Evolutionary conservation across 2,888 invertebrate genomes (phyloP).

Genomic region (Liposcelis brunnea): DNA sequence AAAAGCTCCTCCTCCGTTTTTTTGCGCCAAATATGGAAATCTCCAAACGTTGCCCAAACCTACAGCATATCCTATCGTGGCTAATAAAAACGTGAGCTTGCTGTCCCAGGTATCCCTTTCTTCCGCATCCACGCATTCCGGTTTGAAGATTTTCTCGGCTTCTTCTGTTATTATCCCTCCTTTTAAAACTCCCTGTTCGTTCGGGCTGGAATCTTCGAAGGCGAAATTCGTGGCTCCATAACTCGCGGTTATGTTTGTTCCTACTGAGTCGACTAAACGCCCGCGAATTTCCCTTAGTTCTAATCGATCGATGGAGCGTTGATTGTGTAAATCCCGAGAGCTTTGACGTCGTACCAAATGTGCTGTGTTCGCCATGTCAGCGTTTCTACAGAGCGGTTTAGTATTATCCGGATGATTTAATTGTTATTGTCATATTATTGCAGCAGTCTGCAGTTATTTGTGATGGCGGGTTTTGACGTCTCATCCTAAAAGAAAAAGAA

Average conservation of each 20-base stretch:
- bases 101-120: slow-evolving; percentile 83
- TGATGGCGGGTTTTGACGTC: too few relatives aligned
- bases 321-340: slow-evolving; percentile 64
- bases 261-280: slow-evolving; percentile 21
- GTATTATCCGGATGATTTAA: too few relatives aligned
- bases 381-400: neutral
- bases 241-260: slow-evolving; percentile 29
- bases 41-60: slow-evolving; percentile 92
- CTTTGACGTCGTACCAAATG: slow-evolving; percentile 78
- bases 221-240: slow-evolving; percentile 81
- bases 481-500: too few relatives aligned
- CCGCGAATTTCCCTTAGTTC: slow-evolving; percentile 72
- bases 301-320: slow-evolving; percentile 65
- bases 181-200: slow-evolving; percentile 14
- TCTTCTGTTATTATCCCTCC: slow-evolving; percentile 28
- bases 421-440: too few relatives aligned
- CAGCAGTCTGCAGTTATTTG: too few relatives aligned
- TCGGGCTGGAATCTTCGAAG: slow-evolving; percentile 47
- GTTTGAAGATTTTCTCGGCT: slow-evolving; percentile 44
- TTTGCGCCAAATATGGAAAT: slow-evolving; percentile 87
- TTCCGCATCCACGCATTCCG: slow-evolving; percentile 48
- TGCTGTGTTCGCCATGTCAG: slow-evolving; percentile 72
- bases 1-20: slow-evolving; percentile 93
- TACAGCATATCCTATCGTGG: slow-evolving; percentile 89
- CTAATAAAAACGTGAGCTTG: slow-evolving; percentile 77